Percentiles rank a stretch among this genome's conserved stretches.
Evolutionary conservation across 2,888 invertebrate species (phyloP).

Genomic region (Lasius platythorax): DNA sequence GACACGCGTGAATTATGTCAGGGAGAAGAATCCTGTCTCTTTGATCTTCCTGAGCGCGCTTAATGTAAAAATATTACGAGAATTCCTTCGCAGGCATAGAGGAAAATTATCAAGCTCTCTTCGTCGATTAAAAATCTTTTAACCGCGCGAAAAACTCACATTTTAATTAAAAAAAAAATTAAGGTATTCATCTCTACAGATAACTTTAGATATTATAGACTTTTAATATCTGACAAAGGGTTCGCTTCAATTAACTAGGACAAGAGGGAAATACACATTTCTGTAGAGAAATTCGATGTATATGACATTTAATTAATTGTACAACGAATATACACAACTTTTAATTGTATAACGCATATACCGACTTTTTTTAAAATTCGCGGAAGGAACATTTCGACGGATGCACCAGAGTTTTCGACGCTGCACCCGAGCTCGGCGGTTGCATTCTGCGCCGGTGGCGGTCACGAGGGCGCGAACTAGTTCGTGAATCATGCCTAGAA

Average conservation of each 20-base stretch:
- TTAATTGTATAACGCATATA: no score
- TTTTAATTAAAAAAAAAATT: conserved; percentile 9
- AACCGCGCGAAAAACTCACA: neutral
- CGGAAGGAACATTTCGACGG: conserved; percentile 19
- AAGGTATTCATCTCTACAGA: neutral
- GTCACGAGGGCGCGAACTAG: conserved; percentile 85
- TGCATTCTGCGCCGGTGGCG: conserved; percentile 81
- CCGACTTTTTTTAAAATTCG: neutral
- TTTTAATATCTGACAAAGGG: neutral
- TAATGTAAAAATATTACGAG: neutral
- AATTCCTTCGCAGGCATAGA: conserved; percentile 10
- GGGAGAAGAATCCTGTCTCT: conserved; percentile 13
- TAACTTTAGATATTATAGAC: neutral
- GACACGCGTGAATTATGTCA: conserved; percentile 28
- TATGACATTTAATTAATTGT: no score
- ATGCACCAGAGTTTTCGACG: conserved; percentile 9
- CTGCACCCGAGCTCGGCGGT: conserved; percentile 41
- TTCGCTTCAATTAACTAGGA: neutral
- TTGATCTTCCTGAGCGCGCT: neutral
- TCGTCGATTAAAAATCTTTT: neutral
- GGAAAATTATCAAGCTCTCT: neutral
- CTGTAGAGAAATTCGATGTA: no score
- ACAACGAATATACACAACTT: no score
- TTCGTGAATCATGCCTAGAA: conserved; percentile 85
- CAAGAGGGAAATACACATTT: no score